Percentiles rank a stretch among this genome's conserved stretches.
Evolutionary conservation across 2,797 vertebrate genomes (phyloP).

Genomic region (Hyperoplus immaculatus): DNA sequence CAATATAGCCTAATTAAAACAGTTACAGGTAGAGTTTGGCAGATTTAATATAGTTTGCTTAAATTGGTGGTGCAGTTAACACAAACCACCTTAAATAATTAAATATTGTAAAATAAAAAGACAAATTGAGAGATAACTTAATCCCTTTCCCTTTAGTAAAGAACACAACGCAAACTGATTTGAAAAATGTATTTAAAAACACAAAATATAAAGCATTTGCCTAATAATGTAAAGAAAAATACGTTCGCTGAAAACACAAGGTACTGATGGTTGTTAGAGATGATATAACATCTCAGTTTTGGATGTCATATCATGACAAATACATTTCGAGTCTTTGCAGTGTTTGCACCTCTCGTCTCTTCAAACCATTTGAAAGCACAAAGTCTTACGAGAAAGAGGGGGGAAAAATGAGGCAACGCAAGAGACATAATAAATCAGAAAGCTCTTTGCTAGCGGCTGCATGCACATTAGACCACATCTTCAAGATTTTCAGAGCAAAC

Average conservation of each 20-base stretch:
- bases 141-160: too few species aligned
- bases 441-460: conserved; percentile 98
- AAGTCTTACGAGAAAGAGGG: conserved; percentile 56
- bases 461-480: conserved; percentile 99
- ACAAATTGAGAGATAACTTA: neutral
- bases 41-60: too few species aligned
- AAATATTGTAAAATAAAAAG: conserved; percentile 14
- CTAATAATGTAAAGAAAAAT: neutral
- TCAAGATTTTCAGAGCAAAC: conserved; percentile 97
- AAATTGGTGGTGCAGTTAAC: neutral
- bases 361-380: conserved; percentile 40
- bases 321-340: conserved; percentile 37
- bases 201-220: neutral
- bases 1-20: too few species aligned
- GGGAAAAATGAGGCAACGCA: conserved; percentile 59
- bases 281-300: conserved; percentile 23
- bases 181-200: neutral
- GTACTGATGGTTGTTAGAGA: neutral
- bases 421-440: conserved; percentile 92
- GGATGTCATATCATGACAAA: conserved; percentile 61
- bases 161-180: too few species aligned
- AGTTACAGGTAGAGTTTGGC: too few species aligned
- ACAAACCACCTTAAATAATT: conserved; percentile 6
- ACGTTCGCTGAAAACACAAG: conserved; percentile 1
- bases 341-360: conserved; percentile 32